Evolutionary conservation across 2,888 invertebrate genomes (phyloP), one percentile per base, ranked within the genome.

Genomic region (Hesperia comma): DNA sequence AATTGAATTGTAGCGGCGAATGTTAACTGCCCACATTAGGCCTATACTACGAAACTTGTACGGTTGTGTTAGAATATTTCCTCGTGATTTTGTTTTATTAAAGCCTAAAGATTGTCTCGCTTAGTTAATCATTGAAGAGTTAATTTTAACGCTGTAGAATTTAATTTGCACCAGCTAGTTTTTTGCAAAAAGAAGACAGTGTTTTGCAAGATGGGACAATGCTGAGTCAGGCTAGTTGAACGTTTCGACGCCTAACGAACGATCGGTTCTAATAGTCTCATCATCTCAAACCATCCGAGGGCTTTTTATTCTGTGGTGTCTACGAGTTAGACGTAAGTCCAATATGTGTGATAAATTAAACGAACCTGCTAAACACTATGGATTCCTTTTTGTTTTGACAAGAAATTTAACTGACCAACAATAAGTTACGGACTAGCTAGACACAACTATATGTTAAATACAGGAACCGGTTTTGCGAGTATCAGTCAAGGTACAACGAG

Each of bases 211-310:
- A 83, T 83, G 85, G 78, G 75, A 74, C 74, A 72, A 71, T 87
- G 90, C 90, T 90, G 91, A 92, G 89, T 91, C 92, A 92, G 90
- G 83, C 73, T 69, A 84, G 75, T 86, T 90, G 87, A 90, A 81
- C 81, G 86, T 73, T 77, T 76, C 77, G 86, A 87, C 88, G 87
- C 88, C 87, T 81, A 73, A 80, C 21, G 17, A 49, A 61, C 26
- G 15, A 60, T 60, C 49, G 40, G 41, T 63, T 64, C 54, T 32
- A 33, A 43, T 60, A 60, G 60, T 54, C 60, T 4, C 26, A 26
- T 26, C 26, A 41, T 41, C 58, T 57, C 32, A 53, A 58, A 58
- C 26, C 40, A 17, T 46, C 17, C 1, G 3, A 17, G 12, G 4
- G 6, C 14, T 51, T 21, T 51, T 21, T 37, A 37, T 12, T 1